Evolutionary conservation across 1,140 invertebrate species (phyloP), one percentile per base, ranked within the genome.

Genomic region (Leucophenga varia): DNA sequence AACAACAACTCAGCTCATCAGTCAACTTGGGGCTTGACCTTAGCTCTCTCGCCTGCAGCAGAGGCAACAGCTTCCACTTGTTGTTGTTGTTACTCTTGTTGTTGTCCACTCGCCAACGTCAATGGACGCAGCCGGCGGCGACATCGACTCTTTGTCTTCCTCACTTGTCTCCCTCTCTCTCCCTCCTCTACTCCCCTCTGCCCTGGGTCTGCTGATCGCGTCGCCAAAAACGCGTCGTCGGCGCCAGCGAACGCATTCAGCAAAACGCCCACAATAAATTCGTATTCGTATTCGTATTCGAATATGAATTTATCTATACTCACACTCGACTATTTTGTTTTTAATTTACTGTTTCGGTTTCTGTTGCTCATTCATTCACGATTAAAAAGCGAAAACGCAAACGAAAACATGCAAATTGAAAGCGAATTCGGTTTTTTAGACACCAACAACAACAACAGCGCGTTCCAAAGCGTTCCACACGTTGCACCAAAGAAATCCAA

Each of bases 401-500:
- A 61, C 38, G 47, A 56, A 57, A 59, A 63, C 55, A 67, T 65
- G 63, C 64, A 65, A 65, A 65, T 65, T 59, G 60, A 64, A 64
- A 64, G 60, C 60, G 60, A 64, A 64, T 54, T 65, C 43, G 59
- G 49, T 55, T 52, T 64, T 37, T 48, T n/a, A n/a, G 42, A 47
- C 22, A 17, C 40, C 49, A 32, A 1, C 32, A 10, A 32, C 13
- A 8, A 7, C 25, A 10, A 34, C 5, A 18, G 25, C 41, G 39
- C 44, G 16, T 37, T 18, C 25, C 31, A 13, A 36, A 42, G 43
- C n/a, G n/a, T n/a, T n/a, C 21, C 32, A 17, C 38, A 39, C 43
- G 21, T 43, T 46, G n/a, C n/a, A 43, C 42, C 45, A 49, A 54
- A 37, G 48, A 52, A 47, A 45, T n/a, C 46, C 50, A 47, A 36